These are phyloP conservation scores for Scaeva pyrastri DNA, from an alignment of 2,888 invertebrate species.

Conservation along the genomic window DNA sequence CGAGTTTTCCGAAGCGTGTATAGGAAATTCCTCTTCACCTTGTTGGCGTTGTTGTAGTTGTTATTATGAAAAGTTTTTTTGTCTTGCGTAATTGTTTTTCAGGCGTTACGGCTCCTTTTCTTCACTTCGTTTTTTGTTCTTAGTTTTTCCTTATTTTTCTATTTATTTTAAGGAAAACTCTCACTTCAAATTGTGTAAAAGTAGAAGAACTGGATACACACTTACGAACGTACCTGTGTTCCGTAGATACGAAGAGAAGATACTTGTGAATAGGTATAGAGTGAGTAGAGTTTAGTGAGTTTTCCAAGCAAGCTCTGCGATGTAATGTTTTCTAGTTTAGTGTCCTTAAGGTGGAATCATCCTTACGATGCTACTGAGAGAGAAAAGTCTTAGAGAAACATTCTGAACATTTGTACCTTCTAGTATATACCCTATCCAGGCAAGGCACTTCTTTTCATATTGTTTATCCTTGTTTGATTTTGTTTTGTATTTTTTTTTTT, in stretches of 20 bases:
- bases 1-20: constrained; percentile 47
- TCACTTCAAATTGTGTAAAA: constrained; percentile 46
- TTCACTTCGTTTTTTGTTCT: constrained; percentile 9
- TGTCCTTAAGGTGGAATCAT: constrained; percentile 54
- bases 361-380: background rate
- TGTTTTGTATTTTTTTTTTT: constrained; percentile 4
- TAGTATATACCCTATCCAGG: too few species aligned
- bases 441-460: background rate
- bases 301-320: constrained; percentile 31
- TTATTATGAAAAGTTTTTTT: constrained; percentile 9
- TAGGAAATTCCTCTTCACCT: constrained; percentile 35
- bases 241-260: background rate
- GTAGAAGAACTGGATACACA: constrained; percentile 18
- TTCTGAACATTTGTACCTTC: constrained; percentile 26
- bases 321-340: constrained; percentile 47
- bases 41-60: constrained; percentile 13
- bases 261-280: background rate
- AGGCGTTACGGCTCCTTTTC: constrained; percentile 45
- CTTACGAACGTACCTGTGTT: background rate
- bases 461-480: constrained; percentile 36
- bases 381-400: constrained; percentile 35
- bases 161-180: constrained; percentile 3
- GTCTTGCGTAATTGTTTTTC: constrained; percentile 54
- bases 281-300: constrained; percentile 30
- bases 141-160: background rate